Percentiles rank a stretch among this genome's conserved stretches.
These are phyloP conservation scores for Helicorthomorpha holstii DNA, from an alignment of 1,140 invertebrate genomes.

Conservation along the genomic window DNA sequence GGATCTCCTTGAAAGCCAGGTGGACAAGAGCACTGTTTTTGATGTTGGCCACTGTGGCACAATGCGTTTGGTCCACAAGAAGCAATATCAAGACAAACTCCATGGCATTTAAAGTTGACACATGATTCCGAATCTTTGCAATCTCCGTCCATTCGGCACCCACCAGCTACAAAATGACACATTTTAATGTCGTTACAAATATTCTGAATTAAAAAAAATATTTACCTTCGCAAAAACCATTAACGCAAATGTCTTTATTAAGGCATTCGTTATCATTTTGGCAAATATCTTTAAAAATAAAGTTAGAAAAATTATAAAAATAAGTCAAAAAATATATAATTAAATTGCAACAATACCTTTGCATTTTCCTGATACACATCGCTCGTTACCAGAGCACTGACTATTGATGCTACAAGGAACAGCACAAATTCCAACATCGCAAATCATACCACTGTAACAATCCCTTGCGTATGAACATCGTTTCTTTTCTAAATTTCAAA, in stretches of 20 bases:
- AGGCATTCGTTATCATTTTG: constrained; percentile 17
- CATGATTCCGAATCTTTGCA: constrained; percentile 61
- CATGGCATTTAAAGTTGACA: constrained; percentile 58
- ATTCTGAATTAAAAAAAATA: neutral
- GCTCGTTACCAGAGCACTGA: constrained; percentile 17
- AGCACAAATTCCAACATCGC: constrained; percentile 55
- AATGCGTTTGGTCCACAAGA: constrained; percentile 79
- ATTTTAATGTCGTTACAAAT: neutral
- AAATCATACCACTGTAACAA: constrained; percentile 32
- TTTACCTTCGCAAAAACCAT: constrained; percentile 15
- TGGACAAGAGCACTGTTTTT: constrained; percentile 58
- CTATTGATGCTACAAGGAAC: constrained; percentile 15
- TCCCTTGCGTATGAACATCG: neutral
- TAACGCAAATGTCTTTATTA: constrained; percentile 18
- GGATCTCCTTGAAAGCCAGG: constrained; percentile 61
- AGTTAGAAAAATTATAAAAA: neutral
- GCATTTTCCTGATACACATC: constrained; percentile 14
- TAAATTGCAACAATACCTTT: constrained; percentile 10
- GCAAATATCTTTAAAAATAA: constrained; percentile 12
- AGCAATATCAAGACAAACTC: constrained; percentile 56
- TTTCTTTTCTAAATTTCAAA: neutral
- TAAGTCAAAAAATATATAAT: neutral
- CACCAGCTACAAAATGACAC: constrained; percentile 13
- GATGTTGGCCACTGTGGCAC: constrained; percentile 54
- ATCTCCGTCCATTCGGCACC: constrained; percentile 60